phyloP scores from a whole-genome alignment of 1,140 invertebrate genomes.

The Aphaenogaster ashmeadi region DNA sequence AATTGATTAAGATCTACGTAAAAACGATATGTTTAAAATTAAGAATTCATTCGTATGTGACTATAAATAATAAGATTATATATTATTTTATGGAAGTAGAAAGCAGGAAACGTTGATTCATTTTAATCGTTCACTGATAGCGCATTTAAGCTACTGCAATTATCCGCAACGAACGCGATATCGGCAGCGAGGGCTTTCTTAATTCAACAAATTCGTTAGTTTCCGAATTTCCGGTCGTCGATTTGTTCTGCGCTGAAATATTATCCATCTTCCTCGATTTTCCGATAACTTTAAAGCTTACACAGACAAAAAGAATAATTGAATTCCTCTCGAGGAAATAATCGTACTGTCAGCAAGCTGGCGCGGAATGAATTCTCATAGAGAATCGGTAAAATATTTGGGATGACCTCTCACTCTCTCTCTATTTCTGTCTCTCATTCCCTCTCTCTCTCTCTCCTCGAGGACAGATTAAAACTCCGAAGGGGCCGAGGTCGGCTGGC shows the following conservation, averaged over 20 bases:
- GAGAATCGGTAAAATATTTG: constrained; percentile 61
- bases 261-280: constrained; percentile 20
- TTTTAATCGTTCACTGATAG: constrained; percentile 7
- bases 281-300: constrained; percentile 45
- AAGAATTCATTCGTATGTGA: neutral
- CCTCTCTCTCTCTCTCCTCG: neutral
- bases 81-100: neutral
- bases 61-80: neutral
- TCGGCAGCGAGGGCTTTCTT: neutral
- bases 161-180: neutral
- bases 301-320: constrained; percentile 59
- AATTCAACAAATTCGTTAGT: constrained; percentile 24
- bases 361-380: constrained; percentile 59
- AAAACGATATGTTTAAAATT: neutral
- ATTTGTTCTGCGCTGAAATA: constrained; percentile 37
- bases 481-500: neutral
- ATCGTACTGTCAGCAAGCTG: constrained; percentile 58
- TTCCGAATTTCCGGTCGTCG: constrained; percentile 19
- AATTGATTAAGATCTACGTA: neutral
- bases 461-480: constrained; percentile 46
- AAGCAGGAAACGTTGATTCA: neutral
- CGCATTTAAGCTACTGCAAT: neutral
- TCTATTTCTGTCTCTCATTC: neutral
- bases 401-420: neutral
- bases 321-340: constrained; percentile 52